These are phyloP conservation scores for Condylostylus longicornis DNA, from an alignment of 1,140 invertebrate genomes.

Conservation along the genomic window DNA sequence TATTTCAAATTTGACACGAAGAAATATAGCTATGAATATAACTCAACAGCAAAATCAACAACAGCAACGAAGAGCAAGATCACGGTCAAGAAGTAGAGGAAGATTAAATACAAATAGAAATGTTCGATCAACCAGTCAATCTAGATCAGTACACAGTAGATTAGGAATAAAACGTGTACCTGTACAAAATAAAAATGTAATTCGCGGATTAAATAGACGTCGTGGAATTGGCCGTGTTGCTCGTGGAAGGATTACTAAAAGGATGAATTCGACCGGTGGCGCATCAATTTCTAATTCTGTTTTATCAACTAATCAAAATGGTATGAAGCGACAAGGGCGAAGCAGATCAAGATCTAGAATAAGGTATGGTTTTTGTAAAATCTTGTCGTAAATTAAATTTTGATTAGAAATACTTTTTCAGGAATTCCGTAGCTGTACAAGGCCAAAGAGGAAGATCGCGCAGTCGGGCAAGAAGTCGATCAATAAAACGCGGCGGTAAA, in stretches of 20 bases:
- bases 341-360: not conserved
- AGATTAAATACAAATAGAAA: no score
- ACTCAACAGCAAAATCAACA: no score
- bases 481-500: not conserved
- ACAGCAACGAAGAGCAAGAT: no score
- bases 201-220: not conserved
- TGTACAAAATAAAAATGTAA: not conserved
- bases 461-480: constrained; percentile 3
- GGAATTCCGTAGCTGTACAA: not conserved
- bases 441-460: not conserved
- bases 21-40: no score
- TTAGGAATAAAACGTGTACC: not conserved
- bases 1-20: no score
- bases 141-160: not conserved
- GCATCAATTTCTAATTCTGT: no score
- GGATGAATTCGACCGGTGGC: constrained; percentile 15
- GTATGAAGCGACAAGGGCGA: no score
- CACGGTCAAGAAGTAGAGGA: no score
- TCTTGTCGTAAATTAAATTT: not conserved
- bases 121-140: not conserved
- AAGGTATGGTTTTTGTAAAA: not conserved
- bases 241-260: constrained; percentile 22
- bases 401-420: not conserved
- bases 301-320: no score
- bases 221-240: constrained; percentile 15